Conservation (phyloP, 2,888 invertebrate species). For the Volucella inflata region DNA sequence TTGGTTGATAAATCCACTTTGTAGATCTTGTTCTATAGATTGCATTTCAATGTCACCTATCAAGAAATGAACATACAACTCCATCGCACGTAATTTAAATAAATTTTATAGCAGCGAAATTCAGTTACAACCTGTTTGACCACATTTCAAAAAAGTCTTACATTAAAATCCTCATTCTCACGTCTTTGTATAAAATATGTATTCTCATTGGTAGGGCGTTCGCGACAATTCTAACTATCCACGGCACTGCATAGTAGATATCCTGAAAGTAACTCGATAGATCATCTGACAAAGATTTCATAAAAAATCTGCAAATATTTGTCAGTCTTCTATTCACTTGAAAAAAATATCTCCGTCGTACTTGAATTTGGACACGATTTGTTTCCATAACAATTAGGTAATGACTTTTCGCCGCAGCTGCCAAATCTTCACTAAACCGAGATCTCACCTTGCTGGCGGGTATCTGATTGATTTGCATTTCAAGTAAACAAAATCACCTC, state of each 20-base stretch:
- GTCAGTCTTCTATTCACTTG: background rate
- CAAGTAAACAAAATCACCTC: background rate
- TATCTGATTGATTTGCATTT: constrained; percentile 7
- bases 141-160: no score
- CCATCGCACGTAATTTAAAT: no score
- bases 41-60: no score
- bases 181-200: no score
- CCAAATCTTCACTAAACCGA: constrained; percentile 11
- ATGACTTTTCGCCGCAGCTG: background rate
- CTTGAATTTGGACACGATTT: background rate
- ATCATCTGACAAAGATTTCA: background rate
- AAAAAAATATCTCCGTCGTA: background rate
- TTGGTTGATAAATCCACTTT: no score
- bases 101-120: no score
- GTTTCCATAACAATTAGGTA: background rate
- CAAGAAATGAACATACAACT: no score
- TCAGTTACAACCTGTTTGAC: no score
- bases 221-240: constrained; percentile 2
- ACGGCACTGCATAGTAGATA: constrained; percentile 14
- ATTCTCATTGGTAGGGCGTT: background rate
- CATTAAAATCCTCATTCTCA: no score
- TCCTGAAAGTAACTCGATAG: constrained; percentile 10
- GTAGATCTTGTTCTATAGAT: no score
- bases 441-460: background rate
- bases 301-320: constrained; percentile 3